Evolutionary conservation across 2,797 vertebrate genomes (phyloP).

Genomic region (Knipowitschia caucasica): DNA sequence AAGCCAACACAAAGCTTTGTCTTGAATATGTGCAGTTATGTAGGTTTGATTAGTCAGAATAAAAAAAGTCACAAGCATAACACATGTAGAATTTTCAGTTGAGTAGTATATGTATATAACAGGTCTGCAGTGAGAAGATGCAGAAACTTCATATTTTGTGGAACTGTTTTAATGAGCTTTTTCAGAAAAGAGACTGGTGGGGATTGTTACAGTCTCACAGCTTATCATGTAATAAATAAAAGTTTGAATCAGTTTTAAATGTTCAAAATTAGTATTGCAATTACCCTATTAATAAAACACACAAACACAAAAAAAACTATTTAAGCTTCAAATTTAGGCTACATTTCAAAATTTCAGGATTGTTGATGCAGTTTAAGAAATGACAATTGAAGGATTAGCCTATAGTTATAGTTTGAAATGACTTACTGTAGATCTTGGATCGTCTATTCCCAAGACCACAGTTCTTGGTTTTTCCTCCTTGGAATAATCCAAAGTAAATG

Average conservation of each 20-base stretch:
- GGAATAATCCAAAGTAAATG: constrained; percentile 91
- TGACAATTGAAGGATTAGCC: neutral
- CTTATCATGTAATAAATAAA: no score
- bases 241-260: no score
- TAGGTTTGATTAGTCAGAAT: neutral
- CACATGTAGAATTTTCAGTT: neutral
- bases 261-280: no score
- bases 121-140: neutral
- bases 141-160: neutral
- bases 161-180: no score
- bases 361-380: neutral
- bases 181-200: no score
- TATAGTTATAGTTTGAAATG: neutral
- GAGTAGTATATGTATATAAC: neutral
- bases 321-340: no score
- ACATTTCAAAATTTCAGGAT: no score
- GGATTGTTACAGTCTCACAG: no score
- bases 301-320: no score
- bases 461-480: constrained; percentile 85
- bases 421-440: constrained; percentile 91
- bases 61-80: neutral
- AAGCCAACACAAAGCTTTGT: no score
- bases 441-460: constrained; percentile 87
- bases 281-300: no score
- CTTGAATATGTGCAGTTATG: no score